Conservation (phyloP, 2,888 invertebrate species). For the Luperina nickerlii region DNA sequence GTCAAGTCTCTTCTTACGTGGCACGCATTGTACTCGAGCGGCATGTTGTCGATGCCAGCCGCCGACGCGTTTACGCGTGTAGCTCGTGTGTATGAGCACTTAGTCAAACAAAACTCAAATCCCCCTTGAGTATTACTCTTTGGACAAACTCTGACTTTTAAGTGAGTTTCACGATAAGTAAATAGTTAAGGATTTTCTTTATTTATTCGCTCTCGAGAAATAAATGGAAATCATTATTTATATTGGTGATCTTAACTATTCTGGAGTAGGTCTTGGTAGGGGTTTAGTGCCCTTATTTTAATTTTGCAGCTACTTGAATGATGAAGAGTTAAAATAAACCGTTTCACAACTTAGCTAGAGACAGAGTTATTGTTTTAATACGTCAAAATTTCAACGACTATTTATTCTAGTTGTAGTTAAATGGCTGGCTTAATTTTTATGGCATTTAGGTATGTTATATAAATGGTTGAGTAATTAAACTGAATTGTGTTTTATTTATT, state of each 20-base stretch:
- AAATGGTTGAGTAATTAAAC: conserved; percentile 1
- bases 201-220: conserved; percentile 1
- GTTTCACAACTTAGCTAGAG: conserved; percentile 47
- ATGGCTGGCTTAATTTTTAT: conserved; percentile 35
- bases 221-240: conserved; percentile 35
- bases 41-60: not conserved
- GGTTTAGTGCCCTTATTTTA: conserved; percentile 52
- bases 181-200: not conserved
- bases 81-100: not conserved
- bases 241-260: conserved; percentile 31
- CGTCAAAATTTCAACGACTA: conserved; percentile 36
- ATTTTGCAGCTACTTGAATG: conserved; percentile 45
- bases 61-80: not conserved
- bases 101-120: not conserved
- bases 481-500: not conserved
- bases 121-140: not conserved
- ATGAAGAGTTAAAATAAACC: conserved; percentile 51
- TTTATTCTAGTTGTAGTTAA: conserved; percentile 27
- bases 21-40: too few species aligned
- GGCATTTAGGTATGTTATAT: not conserved
- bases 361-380: conserved; percentile 46
- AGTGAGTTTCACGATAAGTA: not conserved
- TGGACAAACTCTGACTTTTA: not conserved
- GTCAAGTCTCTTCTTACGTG: too few species aligned
- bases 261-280: conserved; percentile 19